Evolutionary conservation across 2,888 invertebrate species (phyloP), one percentile per base, ranked within the genome.

Genomic region (Oscheius sp.): DNA sequence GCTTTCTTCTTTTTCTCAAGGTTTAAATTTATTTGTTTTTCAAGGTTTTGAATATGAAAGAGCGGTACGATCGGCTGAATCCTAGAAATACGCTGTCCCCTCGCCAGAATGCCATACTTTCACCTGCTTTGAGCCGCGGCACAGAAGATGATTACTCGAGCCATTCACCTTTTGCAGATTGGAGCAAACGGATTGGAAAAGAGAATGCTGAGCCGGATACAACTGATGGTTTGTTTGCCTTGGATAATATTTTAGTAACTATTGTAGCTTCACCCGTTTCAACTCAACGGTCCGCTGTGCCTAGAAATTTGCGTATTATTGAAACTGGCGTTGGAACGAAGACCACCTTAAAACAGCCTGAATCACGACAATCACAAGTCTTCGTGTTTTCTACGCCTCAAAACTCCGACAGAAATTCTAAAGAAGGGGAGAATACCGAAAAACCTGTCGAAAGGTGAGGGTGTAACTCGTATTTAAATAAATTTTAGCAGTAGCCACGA

Each of bases 81-180:
- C 16, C n/a, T 3, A 41, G 21, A n/a, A 25, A 53, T 16, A 16
- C 9, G 41, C 9, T 68, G 18, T 35, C 55, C n/a, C 68, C 35
- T 9, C 52, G 29, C 0, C 68, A 68, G 18, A 27, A 53, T n/a
- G 23, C 43, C 0, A 25, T 68, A 18, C 7, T 63, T n/a, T 63
- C 45, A 7, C 43, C 49, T 52, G n/a, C 27, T 6, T n/a, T 23
- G n/a, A 23, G 46, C 12, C 45, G 46, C 2, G 27, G 43, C 21
- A 52, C 66, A 16, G 70, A 70, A 13, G 59, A 59, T 23, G 58
- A 70, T 16, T 52, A 58, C 45, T 58, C 70, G 5, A 9, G 21
- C 0, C 59, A 70, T 49, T 70, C 70, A 23, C 70, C 70, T 49
- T 59, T 21, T 29, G 27, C 58, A 7, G 27, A 70, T 23, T 70